phyloP scores from a whole-genome alignment of 1,140 invertebrate genomes.

The Macrobrachium nipponense region DNA sequence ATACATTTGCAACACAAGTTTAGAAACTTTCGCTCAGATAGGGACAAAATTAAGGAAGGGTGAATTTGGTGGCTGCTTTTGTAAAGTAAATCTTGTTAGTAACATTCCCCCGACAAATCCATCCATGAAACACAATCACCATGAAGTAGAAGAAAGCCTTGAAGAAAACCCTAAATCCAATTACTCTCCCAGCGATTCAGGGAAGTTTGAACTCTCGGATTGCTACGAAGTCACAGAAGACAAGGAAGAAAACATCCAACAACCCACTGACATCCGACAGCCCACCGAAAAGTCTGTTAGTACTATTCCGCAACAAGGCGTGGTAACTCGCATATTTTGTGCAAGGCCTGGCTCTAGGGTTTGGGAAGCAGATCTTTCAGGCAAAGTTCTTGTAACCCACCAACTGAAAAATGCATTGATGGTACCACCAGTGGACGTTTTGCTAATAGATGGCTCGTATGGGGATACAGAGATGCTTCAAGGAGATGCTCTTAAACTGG shows the following conservation, averaged over 20 bases:
- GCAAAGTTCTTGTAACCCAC: slow-evolving; percentile 51
- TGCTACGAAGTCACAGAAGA: slow-evolving; percentile 48
- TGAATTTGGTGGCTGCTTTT: slow-evolving; percentile 49
- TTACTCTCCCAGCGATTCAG: slow-evolving; percentile 6
- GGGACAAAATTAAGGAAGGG: slow-evolving; percentile 42
- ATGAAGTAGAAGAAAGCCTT: slow-evolving; percentile 17
- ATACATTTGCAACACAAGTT: slow-evolving; percentile 42
- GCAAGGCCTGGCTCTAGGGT: slow-evolving; percentile 44
- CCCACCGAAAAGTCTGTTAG: neutral
- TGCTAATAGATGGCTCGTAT: slow-evolving; percentile 35
- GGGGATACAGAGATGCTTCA: slow-evolving; percentile 29
- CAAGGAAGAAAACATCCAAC: neutral
- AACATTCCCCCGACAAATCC: neutral
- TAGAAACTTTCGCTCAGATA: slow-evolving; percentile 43
- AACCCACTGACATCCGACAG: neutral
- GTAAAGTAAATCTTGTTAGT: slow-evolving; percentile 19
- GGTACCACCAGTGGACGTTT: slow-evolving; percentile 34
- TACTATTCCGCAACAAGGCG: neutral
- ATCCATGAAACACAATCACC: slow-evolving; percentile 1
- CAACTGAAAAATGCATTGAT: slow-evolving; percentile 47
- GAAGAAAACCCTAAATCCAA: neutral
- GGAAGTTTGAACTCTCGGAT: slow-evolving; percentile 34
- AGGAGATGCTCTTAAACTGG: neutral
- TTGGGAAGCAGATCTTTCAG: slow-evolving; percentile 48
- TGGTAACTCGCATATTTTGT: slow-evolving; percentile 35